phyloP scores from a whole-genome alignment of 1,140 invertebrate genomes.

The Metopolophium dirhodum region DNA sequence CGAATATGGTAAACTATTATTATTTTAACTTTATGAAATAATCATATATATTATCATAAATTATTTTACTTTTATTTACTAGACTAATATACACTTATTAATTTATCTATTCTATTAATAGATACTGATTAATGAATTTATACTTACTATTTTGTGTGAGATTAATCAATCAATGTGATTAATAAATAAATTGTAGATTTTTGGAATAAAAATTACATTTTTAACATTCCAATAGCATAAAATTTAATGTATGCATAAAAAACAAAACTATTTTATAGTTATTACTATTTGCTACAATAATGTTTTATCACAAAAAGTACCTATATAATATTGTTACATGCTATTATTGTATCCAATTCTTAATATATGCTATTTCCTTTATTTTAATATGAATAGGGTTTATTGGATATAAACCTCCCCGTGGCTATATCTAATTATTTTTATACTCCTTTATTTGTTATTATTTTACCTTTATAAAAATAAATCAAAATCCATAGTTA shows the following conservation, averaged over 20 bases:
- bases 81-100: neutral
- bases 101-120: neutral
- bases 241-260: neutral
- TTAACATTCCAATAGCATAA: neutral
- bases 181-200: neutral
- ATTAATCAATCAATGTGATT: neutral
- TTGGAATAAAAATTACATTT: neutral
- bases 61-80: neutral
- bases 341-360: neutral
- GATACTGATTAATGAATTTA: neutral
- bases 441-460: neutral
- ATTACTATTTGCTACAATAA: neutral
- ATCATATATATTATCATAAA: neutral
- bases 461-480: neutral
- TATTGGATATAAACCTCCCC: neutral
- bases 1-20: neutral
- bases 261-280: neutral
- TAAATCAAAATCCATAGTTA: neutral
- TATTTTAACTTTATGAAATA: neutral
- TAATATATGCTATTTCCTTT: neutral
- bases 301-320: neutral
- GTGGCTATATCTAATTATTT: neutral
- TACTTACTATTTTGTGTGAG: slow-evolving; percentile 7
- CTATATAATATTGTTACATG: neutral
- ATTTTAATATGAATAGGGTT: neutral